These are phyloP conservation scores for Platorchestia sp. DNA, from an alignment of 1,140 invertebrate genomes.

Conservation along the genomic window DNA sequence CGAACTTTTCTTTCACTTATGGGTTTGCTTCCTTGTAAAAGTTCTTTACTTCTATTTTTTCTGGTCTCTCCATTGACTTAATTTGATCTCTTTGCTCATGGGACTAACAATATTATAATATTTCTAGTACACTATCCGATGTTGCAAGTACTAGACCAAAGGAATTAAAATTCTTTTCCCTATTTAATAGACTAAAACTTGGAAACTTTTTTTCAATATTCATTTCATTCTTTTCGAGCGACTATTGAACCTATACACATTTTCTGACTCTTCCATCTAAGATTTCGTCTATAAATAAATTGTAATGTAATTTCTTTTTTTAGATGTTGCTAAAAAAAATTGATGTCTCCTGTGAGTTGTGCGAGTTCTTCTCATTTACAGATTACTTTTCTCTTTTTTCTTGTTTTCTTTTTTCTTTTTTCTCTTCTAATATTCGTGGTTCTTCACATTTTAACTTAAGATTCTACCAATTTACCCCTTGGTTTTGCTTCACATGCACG, in stretches of 20 bases:
- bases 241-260: too few species aligned
- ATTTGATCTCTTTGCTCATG: too few species aligned
- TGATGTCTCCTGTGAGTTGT: background rate
- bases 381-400: background rate
- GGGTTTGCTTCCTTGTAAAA: background rate
- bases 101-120: background rate
- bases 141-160: background rate
- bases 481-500: background rate
- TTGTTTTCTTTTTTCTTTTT: background rate
- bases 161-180: too few species aligned
- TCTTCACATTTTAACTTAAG: background rate
- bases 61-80: background rate
- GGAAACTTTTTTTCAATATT: too few species aligned
- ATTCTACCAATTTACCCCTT: background rate
- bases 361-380: too few species aligned
- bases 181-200: too few species aligned
- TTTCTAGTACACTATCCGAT: background rate
- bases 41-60: background rate
- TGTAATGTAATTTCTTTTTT: background rate
- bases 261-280: too few species aligned
- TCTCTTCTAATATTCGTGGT: too few species aligned
- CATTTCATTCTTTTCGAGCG: too few species aligned
- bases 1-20: background rate
- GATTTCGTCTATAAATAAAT: background rate
- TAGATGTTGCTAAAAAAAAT: background rate